Evolutionary conservation across 2,888 invertebrate species (phyloP).

Genomic region (Amblyjoppa fuscipennis): DNA sequence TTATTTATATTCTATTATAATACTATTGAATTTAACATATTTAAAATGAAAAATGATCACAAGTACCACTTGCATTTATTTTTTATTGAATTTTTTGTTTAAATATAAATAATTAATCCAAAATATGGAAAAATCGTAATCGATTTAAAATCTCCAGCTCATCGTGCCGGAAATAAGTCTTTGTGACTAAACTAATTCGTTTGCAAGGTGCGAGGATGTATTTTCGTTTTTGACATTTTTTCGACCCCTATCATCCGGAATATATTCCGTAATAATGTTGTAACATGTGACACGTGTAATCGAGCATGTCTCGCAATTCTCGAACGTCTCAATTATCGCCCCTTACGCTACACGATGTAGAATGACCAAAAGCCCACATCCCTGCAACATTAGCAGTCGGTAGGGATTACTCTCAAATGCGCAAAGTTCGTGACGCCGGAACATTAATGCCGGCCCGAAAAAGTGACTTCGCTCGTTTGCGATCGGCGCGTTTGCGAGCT

Average conservation of each 20-base stretch:
- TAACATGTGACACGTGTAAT: constrained; percentile 44
- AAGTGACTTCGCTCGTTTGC: constrained; percentile 50
- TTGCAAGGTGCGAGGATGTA: background rate
- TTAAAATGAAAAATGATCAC: too few species aligned
- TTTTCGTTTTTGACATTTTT: constrained; percentile 4
- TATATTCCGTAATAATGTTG: constrained; percentile 31
- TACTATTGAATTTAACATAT: too few species aligned
- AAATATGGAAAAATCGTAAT: too few species aligned
- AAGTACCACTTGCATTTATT: too few species aligned
- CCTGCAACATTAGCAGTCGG: constrained; percentile 31
- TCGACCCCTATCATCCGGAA: constrained; percentile 9
- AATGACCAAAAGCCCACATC: constrained; percentile 29
- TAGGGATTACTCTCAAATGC: constrained; percentile 71
- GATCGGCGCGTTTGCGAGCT: constrained; percentile 24
- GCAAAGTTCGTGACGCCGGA: constrained; percentile 71
- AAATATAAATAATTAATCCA: too few species aligned
- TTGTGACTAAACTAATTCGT: background rate
- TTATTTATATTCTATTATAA: too few species aligned
- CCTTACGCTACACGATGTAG: constrained; percentile 42
- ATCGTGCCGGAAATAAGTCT: background rate
- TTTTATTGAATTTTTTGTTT: too few species aligned
- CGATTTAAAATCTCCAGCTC: too few species aligned
- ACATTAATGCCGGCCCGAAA: constrained; percentile 69
- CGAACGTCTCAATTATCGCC: constrained; percentile 66
- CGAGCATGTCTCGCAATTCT: constrained; percentile 10